Evolutionary conservation across 2,797 vertebrate genomes (phyloP).

Genomic region (Phalanger gymnotis): DNA sequence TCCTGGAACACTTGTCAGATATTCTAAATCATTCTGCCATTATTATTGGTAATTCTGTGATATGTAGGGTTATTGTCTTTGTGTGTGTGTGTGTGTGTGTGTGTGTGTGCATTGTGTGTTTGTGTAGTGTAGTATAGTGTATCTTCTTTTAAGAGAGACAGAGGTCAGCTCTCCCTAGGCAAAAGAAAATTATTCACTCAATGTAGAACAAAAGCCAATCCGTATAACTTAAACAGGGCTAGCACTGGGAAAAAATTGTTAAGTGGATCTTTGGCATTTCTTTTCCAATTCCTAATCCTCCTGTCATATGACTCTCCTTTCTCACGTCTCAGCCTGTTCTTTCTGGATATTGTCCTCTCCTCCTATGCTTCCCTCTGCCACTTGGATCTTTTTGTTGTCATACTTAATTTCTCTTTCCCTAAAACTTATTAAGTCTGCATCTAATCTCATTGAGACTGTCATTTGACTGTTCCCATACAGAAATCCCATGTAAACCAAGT

Average conservation of each 20-base stretch:
- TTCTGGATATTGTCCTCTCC: not conserved
- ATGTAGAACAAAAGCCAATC: not conserved
- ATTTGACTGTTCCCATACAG: not conserved
- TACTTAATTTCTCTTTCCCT: not conserved
- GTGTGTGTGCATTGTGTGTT: no score
- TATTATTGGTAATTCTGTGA: not conserved
- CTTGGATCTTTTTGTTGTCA: not conserved
- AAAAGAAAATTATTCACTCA: not conserved
- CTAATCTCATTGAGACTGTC: not conserved
- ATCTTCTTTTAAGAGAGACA: not conserved
- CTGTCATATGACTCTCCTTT: not conserved
- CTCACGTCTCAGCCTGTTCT: not conserved
- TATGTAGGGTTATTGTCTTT: not conserved
- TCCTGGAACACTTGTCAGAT: constrained; percentile 17
- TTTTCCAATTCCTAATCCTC: not conserved
- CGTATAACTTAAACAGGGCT: not conserved
- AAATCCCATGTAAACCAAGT: not conserved
- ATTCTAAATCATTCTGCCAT: not conserved
- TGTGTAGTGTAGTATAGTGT: no score
- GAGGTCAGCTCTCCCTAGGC: not conserved
- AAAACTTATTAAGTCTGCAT: not conserved
- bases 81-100: not conserved
- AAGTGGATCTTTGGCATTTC: not conserved
- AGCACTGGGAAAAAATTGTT: not conserved
- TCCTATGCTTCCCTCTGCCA: not conserved